phyloP scores from a whole-genome alignment of 2,888 invertebrate genomes.

The Steinernema carpocapsae region DNA sequence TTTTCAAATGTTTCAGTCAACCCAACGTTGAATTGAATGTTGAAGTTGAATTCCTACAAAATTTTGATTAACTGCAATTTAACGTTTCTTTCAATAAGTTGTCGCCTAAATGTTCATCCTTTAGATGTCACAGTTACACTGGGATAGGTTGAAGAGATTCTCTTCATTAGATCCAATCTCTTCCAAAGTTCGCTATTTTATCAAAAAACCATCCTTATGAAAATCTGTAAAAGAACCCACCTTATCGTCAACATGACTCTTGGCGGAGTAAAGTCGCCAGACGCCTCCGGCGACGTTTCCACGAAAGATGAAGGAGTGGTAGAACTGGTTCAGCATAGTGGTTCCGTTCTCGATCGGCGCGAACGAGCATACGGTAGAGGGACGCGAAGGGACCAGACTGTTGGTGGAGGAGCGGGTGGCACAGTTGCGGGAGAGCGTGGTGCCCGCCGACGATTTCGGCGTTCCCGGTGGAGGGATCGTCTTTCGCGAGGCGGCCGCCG shows the following conservation, averaged over 20 bases:
- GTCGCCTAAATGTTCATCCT: too few species aligned
- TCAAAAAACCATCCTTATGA: too few species aligned
- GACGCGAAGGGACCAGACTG: constrained; percentile 28
- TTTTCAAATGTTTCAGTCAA: too few species aligned
- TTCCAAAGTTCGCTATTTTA: too few species aligned
- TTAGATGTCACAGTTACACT: too few species aligned
- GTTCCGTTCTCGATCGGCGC: constrained; percentile 19
- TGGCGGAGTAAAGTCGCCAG: constrained; percentile 59
- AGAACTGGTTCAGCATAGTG: constrained; percentile 32
- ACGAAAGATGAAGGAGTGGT: constrained; percentile 33
- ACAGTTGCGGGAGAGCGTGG: constrained; percentile 31
- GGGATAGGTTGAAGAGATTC: too few species aligned
- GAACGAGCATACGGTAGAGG: constrained; percentile 34
- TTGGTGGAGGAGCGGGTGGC: constrained; percentile 13
- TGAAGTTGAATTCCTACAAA: too few species aligned
- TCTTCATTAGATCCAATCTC: too few species aligned
- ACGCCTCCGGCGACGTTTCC: constrained; percentile 45
- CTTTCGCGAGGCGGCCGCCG: constrained; percentile 24
- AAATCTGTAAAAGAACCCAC: constrained; percentile 36
- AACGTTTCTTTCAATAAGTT: too few species aligned
- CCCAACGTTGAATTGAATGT: too few species aligned
- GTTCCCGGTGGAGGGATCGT: constrained; percentile 31
- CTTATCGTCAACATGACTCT: constrained; percentile 56
- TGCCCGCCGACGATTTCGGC: constrained; percentile 31
- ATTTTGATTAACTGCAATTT: too few species aligned